Evolutionary conservation across 2,797 vertebrate genomes (phyloP).

Genomic region (Halcyon badia): DNA sequence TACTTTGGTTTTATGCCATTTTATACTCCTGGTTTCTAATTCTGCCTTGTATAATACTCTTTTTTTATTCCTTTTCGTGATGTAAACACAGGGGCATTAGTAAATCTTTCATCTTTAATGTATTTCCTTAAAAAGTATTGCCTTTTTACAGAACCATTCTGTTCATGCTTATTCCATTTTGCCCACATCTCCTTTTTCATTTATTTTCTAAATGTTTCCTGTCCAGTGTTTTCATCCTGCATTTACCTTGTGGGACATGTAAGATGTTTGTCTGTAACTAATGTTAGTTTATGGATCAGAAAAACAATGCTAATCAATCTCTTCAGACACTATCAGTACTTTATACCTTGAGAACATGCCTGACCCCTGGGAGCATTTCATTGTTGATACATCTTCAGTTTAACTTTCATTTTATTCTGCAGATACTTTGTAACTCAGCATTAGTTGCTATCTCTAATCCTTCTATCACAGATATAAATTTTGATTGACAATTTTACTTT

Average conservation of each 20-base stretch:
- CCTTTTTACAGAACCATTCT: not conserved
- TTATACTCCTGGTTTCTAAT: conserved; percentile 38
- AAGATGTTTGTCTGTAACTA: conserved; percentile 7
- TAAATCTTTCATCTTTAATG: not conserved
- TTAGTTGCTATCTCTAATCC: conserved; percentile 48
- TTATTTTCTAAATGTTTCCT: not conserved
- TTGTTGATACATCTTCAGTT: conserved; percentile 41
- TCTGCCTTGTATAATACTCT: not conserved
- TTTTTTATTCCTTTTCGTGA: not conserved
- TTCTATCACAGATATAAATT: conserved; percentile 58
- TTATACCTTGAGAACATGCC: conserved; percentile 16
- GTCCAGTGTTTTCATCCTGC: not conserved
- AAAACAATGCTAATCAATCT: conserved; percentile 46
- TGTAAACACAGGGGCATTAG: not conserved
- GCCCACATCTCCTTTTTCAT: not conserved
- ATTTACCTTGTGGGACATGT: not conserved
- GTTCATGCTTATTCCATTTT: not conserved
- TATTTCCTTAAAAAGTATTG: not conserved
- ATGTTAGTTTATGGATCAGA: conserved; percentile 26
- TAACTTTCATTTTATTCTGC: conserved; percentile 50
- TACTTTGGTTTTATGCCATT: conserved; percentile 57
- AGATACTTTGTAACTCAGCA: conserved; percentile 11
- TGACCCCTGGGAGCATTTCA: conserved; percentile 21
- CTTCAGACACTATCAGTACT: conserved; percentile 17
- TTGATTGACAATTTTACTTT: conserved; percentile 78